Conservation (phyloP, 2,797 vertebrate genomes). For the Sebastes ruberrimus region DNA sequence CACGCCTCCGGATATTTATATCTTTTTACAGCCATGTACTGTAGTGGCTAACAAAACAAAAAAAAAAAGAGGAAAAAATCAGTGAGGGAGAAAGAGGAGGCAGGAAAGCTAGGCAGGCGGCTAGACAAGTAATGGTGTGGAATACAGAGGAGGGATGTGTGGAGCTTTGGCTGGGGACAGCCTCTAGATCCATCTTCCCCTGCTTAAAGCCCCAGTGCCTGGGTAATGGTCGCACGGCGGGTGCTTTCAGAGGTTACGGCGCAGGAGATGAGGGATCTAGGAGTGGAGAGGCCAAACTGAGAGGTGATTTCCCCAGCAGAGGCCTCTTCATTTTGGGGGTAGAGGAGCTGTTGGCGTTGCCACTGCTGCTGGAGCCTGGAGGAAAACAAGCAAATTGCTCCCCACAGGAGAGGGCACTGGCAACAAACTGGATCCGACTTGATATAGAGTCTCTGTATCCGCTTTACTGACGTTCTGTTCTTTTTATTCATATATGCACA, state of each 20-base stretch:
- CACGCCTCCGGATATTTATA: slow-evolving; percentile 78
- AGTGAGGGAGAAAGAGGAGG: slow-evolving; percentile 53
- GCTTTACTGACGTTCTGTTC: slow-evolving; percentile 1
- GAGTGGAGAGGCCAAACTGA: slow-evolving; percentile 71
- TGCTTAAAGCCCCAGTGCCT: slow-evolving; percentile 74
- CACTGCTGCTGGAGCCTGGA: slow-evolving; percentile 49
- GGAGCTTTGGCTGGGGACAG: slow-evolving; percentile 67
- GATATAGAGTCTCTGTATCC: slow-evolving; percentile 28
- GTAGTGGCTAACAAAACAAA: slow-evolving; percentile 62
- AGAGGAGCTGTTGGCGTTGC: slow-evolving; percentile 44
- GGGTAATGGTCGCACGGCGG: slow-evolving; percentile 76
- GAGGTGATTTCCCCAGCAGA: slow-evolving; percentile 79
- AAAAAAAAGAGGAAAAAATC: slow-evolving; percentile 8
- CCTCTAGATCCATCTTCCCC: slow-evolving; percentile 77
- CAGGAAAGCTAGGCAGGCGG: slow-evolving; percentile 39
- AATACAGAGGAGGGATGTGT: slow-evolving; percentile 74
- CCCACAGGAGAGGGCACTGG: slow-evolving; percentile 50
- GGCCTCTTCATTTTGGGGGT: slow-evolving; percentile 70
- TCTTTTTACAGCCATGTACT: slow-evolving; percentile 66
- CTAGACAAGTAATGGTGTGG: slow-evolving; percentile 73
- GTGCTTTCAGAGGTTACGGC: slow-evolving; percentile 76
- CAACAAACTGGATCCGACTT: slow-evolving; percentile 56
- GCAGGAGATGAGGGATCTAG: slow-evolving; percentile 80
- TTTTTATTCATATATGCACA: slow-evolving; percentile 15
- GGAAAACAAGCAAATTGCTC: slow-evolving; percentile 75